Percentiles rank a stretch among this genome's conserved stretches.
Evolutionary conservation across 2,888 invertebrate species (phyloP).

Genomic region (Dryocosmus kuriphilus): DNA sequence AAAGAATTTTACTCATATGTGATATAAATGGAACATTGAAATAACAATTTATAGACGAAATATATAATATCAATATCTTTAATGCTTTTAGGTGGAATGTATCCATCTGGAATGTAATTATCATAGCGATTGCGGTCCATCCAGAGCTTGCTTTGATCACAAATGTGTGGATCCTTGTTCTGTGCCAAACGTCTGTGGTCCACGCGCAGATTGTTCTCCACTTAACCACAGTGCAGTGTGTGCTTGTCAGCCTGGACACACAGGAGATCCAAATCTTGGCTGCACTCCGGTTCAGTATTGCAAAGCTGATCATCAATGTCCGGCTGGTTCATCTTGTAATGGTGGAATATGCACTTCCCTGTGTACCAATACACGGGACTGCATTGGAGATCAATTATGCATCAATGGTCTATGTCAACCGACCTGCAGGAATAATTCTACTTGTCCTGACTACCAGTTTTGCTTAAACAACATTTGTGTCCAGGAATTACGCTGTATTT

Average conservation of each 20-base stretch:
- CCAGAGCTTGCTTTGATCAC: conserved; percentile 87
- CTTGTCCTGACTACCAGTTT: conserved; percentile 91
- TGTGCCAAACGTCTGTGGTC: conserved; percentile 89
- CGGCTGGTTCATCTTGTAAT: conserved; percentile 89
- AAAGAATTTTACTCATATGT: conserved; percentile 10
- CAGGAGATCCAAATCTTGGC: conserved; percentile 91
- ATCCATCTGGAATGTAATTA: conserved; percentile 87
- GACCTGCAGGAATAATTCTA: conserved; percentile 88
- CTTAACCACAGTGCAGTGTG: conserved; percentile 90
- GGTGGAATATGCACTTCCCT: conserved; percentile 90
- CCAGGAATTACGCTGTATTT: conserved; percentile 87
- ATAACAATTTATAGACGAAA: background rate
- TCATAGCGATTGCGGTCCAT: conserved; percentile 86
- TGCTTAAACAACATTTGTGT: conserved; percentile 91
- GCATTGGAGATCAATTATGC: conserved; percentile 91
- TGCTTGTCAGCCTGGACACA: conserved; percentile 89
- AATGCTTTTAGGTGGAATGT: conserved; percentile 80
- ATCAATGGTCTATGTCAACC: conserved; percentile 91
- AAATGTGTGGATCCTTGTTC: conserved; percentile 91
- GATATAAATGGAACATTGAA: background rate
- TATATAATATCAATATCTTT: background rate
- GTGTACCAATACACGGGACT: conserved; percentile 90
- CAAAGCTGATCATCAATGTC: conserved; percentile 88
- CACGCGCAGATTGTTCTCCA: conserved; percentile 87
- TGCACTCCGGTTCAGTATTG: conserved; percentile 92